phyloP scores from a whole-genome alignment of 2,113 vertebrate species.

The Nannobrachium achirus region DNA sequence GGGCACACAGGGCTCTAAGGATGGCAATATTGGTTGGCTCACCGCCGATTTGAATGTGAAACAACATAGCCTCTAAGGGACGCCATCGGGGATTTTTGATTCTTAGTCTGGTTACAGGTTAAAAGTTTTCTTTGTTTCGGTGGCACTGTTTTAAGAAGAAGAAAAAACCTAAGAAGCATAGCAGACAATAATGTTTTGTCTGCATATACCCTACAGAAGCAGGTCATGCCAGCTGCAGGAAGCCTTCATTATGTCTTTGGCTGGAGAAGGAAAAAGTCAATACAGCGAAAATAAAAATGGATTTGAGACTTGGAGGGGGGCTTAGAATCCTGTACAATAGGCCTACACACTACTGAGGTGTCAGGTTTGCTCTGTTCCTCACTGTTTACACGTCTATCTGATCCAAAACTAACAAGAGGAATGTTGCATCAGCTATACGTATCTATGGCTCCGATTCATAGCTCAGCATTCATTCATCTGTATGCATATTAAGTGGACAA shows the following conservation, averaged over 20 bases:
- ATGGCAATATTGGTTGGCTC: no score
- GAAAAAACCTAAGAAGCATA: conserved; percentile 52
- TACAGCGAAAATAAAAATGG: conserved; percentile 80
- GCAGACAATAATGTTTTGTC: conserved; percentile 61
- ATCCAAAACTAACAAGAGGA: conserved; percentile 32
- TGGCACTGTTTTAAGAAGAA: conserved; percentile 23
- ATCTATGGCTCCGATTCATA: conserved; percentile 36
- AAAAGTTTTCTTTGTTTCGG: conserved; percentile 53
- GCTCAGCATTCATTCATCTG: conserved; percentile 19
- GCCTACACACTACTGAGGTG: conserved; percentile 65
- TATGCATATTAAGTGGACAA: conserved; percentile 12
- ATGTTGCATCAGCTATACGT: conserved; percentile 42
- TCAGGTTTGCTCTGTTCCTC: conserved; percentile 52
- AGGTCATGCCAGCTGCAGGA: conserved; percentile 72
- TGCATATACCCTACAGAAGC: conserved; percentile 65
- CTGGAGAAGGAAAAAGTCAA: conserved; percentile 73
- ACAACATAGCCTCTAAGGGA: conserved; percentile 15
- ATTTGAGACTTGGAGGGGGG: conserved; percentile 70
- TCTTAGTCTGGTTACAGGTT: conserved; percentile 8
- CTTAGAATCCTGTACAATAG: conserved; percentile 67
- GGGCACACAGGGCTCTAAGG: no score
- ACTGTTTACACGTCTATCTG: conserved; percentile 48
- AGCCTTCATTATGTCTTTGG: conserved; percentile 77
- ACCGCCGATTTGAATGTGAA: no score
- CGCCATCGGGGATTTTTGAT: conserved; percentile 25